Evolutionary conservation across 2,888 invertebrate species (phyloP), one percentile per base, ranked within the genome.

Genomic region (Morpho helenor): DNA sequence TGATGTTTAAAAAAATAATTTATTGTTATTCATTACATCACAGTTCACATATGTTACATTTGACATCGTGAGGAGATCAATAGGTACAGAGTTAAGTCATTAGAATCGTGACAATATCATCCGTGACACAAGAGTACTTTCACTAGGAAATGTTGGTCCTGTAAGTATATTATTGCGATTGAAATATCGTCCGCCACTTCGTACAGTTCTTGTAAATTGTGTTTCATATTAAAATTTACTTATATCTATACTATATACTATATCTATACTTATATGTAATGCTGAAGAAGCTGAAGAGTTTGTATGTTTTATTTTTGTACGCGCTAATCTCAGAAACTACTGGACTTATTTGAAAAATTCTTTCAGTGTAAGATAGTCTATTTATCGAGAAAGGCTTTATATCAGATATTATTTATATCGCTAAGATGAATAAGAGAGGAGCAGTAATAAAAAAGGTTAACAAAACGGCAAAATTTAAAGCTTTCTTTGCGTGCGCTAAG

Each of bases 81-180:
- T 10, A 54, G 47, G 23, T 54, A 54, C 40, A 45, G 40, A 46
- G 31, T n/a, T 42, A 48, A 54, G 48, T 53, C 53, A 53, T 54
- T 54, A 54, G 31, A 48, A 31, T 59, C 55, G 59, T 59, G 59
- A 59, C 51, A 43, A 55, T 59, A 54, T 59, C 54, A 48, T 54
- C 46, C 47, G 42, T 59, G 59, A 59, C 54, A 55, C 42, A 51
- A 44, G 51, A 48, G 54, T 47, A 54, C 54, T 59, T 59, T 59
- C 55, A 59, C 59, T 51, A 23, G 54, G 54, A 54, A 54, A 31
- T 54, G 48, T 47, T 53, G 40, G 40, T 54, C 54, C 54, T 54
- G 54, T 48, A 42, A 7, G n/a, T 6, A 3, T 22, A 23, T 51
- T 41, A 22, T 48, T 41, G 39, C 42, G 7, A 53, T 8, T 23